Base-by-base conservation (phyloP, 2,797 vertebrate genomes). In the Columba guinea region DNA sequence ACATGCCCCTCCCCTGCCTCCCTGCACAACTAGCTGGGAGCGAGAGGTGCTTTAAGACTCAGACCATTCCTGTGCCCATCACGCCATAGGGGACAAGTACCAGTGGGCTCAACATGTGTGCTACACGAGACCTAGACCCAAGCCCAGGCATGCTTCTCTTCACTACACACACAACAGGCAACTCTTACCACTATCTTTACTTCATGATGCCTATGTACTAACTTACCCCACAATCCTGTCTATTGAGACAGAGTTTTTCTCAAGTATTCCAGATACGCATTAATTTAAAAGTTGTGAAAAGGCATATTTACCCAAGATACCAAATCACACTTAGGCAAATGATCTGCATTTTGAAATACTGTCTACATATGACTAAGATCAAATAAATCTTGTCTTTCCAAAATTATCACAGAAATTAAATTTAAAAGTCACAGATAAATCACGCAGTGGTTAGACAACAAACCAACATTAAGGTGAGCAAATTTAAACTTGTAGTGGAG, bases 71-170 rank as follows among this genome's bases (percentile, higher is more conserved):
- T 12, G 51, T 7, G 22, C n/a, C 44, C 15, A 0, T 59, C 78
- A 26, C 2, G 13, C 32, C 21, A 5, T 9, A 53, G 22, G 27
- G 30, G 24, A 26, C 17, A 13, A 19, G 35, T 3, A 24, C 37
- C 52, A 34, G 15, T 2, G n/a, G 56, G 55, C 22, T 6, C n/a
- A 28, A 20, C 0, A 2, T 1, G 11, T 5, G 13, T 8, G 30
- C 39, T 19, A 20, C 4, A 27, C 0, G 12, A 73, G 41, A 21
- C 28, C 35, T 23, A 41, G 20, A 20, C n/a, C 35, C 49, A 7
- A 24, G 39, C 11, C 30, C 65, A 58, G 37, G 46, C 34, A 6
- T 3, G 11, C 24, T 48, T 37, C 59, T 65, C 34, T 48, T 55
- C 41, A 24, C 28, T 34, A 46, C 55, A 37, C 6, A 22, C 0